phyloP scores from a whole-genome alignment of 2,888 invertebrate genomes.

The Yponomeuta plumbellus region DNA sequence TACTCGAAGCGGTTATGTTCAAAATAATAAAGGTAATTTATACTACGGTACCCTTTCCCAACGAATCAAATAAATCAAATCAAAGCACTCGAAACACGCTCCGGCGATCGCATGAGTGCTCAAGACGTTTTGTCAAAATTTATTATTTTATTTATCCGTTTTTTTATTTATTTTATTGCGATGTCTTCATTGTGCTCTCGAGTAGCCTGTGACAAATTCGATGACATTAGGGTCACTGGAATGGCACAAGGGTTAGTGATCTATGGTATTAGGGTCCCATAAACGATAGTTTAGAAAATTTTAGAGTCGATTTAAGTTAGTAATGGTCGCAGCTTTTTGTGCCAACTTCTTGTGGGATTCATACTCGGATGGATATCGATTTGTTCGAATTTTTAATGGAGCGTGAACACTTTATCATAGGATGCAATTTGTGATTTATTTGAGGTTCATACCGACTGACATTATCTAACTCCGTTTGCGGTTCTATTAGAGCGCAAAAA shows the following conservation, averaged over 20 bases:
- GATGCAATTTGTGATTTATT: conserved; percentile 16
- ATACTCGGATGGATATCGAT: conserved; percentile 38
- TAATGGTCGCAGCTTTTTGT: conserved; percentile 60
- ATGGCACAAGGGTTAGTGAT: conserved; percentile 54
- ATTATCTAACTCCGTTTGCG: not conserved
- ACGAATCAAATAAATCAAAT: conserved; percentile 73
- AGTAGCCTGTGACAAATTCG: conserved; percentile 76
- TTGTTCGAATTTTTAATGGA: conserved; percentile 49
- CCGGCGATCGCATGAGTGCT: conserved; percentile 61
- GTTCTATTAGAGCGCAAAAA: conserved; percentile 3
- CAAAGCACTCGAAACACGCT: conserved; percentile 68
- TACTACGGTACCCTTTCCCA: conserved; percentile 63
- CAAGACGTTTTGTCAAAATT: conserved; percentile 76
- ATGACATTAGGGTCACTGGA: conserved; percentile 68
- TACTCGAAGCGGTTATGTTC: not conserved
- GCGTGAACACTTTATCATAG: conserved; percentile 46
- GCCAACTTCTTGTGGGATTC: conserved; percentile 53
- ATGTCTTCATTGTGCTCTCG: conserved; percentile 61
- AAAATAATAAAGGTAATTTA: conserved; percentile 54
- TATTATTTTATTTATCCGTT: conserved; percentile 73
- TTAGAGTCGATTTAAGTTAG: conserved; percentile 66
- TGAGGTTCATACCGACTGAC: conserved; percentile 13
- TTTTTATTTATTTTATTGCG: conserved; percentile 65
- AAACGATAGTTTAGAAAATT: conserved; percentile 68
- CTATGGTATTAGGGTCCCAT: conserved; percentile 55